Percentiles rank a stretch among this genome's conserved stretches.
These are phyloP conservation scores for Brachionus angularis DNA, from an alignment of 1,140 invertebrate genomes.

Conservation along the genomic window DNA sequence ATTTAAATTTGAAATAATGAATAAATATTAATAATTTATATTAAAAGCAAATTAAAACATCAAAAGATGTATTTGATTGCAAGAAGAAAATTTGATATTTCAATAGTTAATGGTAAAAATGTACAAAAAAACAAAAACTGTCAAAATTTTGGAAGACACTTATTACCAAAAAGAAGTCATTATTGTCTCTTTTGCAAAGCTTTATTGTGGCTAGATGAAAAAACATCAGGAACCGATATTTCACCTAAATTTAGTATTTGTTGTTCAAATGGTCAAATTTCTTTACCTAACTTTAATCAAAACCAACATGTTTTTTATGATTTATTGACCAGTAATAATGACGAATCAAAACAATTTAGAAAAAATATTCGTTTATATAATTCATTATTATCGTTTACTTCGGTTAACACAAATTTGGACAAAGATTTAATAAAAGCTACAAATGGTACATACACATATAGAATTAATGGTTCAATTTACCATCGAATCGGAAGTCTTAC, in stretches of 20 bases:
- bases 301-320: not conserved
- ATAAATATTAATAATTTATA: too few relatives aligned
- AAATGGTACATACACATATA: not conserved
- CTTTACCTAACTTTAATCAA: not conserved
- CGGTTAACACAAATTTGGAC: not conserved
- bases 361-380: constrained; percentile 8
- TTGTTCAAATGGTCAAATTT: not conserved
- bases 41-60: too few relatives aligned
- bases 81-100: not conserved
- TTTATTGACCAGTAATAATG: constrained; percentile 3
- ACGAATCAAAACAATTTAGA: not conserved
- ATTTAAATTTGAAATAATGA: too few relatives aligned
- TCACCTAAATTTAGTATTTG: constrained; percentile 2
- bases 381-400: not conserved
- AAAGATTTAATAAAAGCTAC: not conserved
- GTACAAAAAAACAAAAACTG: not conserved
- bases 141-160: not conserved
- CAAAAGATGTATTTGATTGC: constrained; percentile 16
- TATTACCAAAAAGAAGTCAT: not conserved
- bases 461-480: not conserved
- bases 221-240: not conserved
- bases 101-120: not conserved
- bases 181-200: constrained; percentile 9
- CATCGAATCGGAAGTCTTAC: not conserved
- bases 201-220: constrained; percentile 2